Base-by-base conservation (phyloP, 37 sponge, comb jelly and placozoan genomes). In the Theonella swinhoei region DNA sequence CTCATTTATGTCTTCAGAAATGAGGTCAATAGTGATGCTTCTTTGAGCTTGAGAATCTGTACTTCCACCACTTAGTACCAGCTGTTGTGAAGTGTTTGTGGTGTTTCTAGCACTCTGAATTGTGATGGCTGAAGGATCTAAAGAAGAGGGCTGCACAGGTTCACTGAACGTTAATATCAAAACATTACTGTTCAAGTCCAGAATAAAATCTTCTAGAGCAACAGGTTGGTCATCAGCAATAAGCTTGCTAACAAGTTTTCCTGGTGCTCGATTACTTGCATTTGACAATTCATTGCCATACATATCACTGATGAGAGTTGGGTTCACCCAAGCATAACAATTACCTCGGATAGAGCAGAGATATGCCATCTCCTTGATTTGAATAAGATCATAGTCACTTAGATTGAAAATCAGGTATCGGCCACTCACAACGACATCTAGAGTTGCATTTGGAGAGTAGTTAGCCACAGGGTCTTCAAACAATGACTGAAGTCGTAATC, bases 91-190 rank as follows among this genome's bases (percentile, higher is more conserved):
- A 0, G 80, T 20, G 20, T 71, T 42, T 20, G 87, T 88, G 28
- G 73, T 76, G 81, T 94, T 94, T 19, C 31, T 63, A 42, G 58
- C 70, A 39, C 83, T 87, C 68, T 93, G 94, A 20, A 96, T 38
- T 35, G 90, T 91, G 61, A 96, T 86, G 39, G 86, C 94, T 31
- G 79, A 80, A 36, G 88, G 69, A 39, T 81, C 86, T 36, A 96
- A 68, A 25, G 94, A 83, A 22, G 72, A 68, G 11, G 92, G 88
- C 81, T 80, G 62, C 9, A 96, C 90, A 28, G 93, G 93, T 60
- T 96, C 94, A 86, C 88, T 74, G 62, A 96, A 96, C 4, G 88
- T 85, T 4, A 96, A 82, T 19, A 69, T 75, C 0, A 96, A 85
- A 14, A 28, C 40, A 42, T 79, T 73, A 22, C 64, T 42, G 64